A percentile compares a stretch with the other conserved stretches of the same genome.
Evolutionary conservation across 2,888 invertebrate species (phyloP).

Genomic region (Masnerella sp.): DNA sequence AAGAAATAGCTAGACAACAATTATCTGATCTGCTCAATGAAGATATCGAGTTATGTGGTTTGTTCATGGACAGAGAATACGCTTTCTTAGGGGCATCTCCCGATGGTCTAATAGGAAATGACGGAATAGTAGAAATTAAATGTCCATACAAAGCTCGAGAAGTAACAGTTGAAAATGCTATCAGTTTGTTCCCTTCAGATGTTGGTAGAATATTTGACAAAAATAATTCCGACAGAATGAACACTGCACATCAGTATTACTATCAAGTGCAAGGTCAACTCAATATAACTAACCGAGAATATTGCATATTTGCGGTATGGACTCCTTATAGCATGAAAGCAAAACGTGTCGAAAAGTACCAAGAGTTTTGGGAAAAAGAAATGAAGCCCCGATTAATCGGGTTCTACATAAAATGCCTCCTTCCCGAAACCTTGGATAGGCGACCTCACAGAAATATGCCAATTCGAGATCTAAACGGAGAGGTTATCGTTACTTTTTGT

Average conservation of each 20-base stretch:
- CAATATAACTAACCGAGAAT: conserved; percentile 2
- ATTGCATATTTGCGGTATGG: conserved; percentile 11
- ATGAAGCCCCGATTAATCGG: background rate
- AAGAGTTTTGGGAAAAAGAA: background rate
- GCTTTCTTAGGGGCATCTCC: conserved; percentile 47
- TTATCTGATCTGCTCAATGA: conserved; percentile 10
- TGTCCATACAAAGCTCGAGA: conserved; percentile 26
- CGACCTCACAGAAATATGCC: conserved; percentile 6
- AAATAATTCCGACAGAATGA: conserved; percentile 3
- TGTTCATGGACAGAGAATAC: conserved; percentile 48
- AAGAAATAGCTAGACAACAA: conserved; percentile 33
- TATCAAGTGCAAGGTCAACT: conserved; percentile 19
- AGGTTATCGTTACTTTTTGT: too few relatives aligned
- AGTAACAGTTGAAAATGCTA: conserved; percentile 3
- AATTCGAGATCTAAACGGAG: conserved; percentile 10
- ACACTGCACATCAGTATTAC: background rate
- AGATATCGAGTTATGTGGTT: conserved; percentile 28
- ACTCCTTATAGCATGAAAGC: background rate
- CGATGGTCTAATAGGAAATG: conserved; percentile 55
- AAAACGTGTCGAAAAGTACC: background rate
- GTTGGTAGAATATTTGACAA: background rate
- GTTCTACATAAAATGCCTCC: conserved; percentile 1
- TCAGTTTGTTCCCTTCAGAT: background rate
- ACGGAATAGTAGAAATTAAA: conserved; percentile 58
- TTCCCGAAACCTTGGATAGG: conserved; percentile 15